Evolutionary conservation across 2,888 invertebrate genomes (phyloP).

Genomic region (Ophion slaviceki): DNA sequence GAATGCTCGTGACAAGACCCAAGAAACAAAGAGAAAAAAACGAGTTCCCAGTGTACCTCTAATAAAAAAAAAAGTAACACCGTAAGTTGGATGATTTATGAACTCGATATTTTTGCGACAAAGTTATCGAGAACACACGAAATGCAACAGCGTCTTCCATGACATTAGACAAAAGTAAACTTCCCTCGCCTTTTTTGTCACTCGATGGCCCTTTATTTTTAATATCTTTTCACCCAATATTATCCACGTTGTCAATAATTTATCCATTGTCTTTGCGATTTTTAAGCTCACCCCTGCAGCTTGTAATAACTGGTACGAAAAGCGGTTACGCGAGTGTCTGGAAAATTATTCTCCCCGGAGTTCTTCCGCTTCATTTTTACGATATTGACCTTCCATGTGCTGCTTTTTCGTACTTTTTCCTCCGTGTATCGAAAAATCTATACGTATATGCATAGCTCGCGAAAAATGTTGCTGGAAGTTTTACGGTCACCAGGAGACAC

Average conservation of each 20-base stretch:
- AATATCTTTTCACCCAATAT: too few relatives aligned
- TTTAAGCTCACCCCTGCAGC: neutral
- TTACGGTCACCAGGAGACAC: conserved; percentile 5
- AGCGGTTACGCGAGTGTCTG: neutral
- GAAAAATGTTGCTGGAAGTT: conserved; percentile 3
- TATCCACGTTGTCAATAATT: neutral
- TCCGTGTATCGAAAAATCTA: neutral
- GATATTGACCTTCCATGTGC: conserved; percentile 11
- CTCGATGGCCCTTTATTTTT: too few relatives aligned
- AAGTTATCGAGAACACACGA: too few relatives aligned
- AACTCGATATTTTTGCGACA: too few relatives aligned
- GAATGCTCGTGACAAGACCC: neutral
- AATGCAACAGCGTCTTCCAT: too few relatives aligned
- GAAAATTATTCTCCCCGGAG: conserved; percentile 24
- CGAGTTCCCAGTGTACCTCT: neutral
- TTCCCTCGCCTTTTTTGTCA: too few relatives aligned
- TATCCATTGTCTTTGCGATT: neutral
- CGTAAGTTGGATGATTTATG: neutral
- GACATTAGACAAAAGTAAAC: too few relatives aligned
- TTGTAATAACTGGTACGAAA: neutral
- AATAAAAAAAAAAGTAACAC: neutral
- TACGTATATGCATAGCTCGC: neutral
- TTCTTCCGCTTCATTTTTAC: conserved; percentile 22
- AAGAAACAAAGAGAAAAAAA: neutral
- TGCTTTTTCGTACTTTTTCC: conserved; percentile 15